Evolutionary conservation across 2,113 vertebrate genomes (phyloP).

Genomic region (Thunnus thynnus): DNA sequence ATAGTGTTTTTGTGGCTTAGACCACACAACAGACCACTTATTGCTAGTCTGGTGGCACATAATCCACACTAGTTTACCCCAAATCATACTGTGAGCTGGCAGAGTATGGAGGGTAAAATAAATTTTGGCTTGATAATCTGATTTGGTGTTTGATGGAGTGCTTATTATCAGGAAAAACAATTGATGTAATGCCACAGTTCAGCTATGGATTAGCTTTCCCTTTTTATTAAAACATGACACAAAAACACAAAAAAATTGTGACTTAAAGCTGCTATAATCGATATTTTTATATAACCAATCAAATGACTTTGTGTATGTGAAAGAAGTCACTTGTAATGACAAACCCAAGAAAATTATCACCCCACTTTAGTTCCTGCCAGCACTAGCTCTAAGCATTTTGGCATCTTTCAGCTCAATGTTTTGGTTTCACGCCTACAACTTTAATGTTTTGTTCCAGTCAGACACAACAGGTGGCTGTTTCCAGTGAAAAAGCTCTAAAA

Average conservation of each 20-base stretch:
- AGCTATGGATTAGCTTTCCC: constrained; percentile 10
- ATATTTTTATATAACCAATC: background rate
- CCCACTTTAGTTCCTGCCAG: too few species aligned
- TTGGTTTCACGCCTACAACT: too few species aligned
- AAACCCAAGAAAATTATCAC: too few species aligned
- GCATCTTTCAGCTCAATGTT: too few species aligned
- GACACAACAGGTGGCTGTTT: too few species aligned
- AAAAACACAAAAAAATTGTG: background rate
- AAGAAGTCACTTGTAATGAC: background rate
- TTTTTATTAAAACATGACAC: background rate
- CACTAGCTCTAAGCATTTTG: too few species aligned
- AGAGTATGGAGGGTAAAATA: constrained; percentile 22
- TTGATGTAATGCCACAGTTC: constrained; percentile 3
- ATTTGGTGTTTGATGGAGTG: constrained; percentile 14
- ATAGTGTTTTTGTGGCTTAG: constrained; percentile 21
- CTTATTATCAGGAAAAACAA: constrained; percentile 29
- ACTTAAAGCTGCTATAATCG: constrained; percentile 1
- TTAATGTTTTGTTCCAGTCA: too few species aligned
- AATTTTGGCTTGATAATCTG: constrained; percentile 24
- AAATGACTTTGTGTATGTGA: background rate
- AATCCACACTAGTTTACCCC: constrained; percentile 32
- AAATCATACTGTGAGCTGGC: constrained; percentile 21
- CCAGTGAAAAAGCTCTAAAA: too few species aligned
- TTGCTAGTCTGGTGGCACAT: constrained; percentile 12
- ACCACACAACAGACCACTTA: constrained; percentile 30